Percentiles rank a stretch among this genome's conserved stretches.
phyloP scores from a whole-genome alignment of 2,888 invertebrate genomes.

The Tachystola acroxantha region DNA sequence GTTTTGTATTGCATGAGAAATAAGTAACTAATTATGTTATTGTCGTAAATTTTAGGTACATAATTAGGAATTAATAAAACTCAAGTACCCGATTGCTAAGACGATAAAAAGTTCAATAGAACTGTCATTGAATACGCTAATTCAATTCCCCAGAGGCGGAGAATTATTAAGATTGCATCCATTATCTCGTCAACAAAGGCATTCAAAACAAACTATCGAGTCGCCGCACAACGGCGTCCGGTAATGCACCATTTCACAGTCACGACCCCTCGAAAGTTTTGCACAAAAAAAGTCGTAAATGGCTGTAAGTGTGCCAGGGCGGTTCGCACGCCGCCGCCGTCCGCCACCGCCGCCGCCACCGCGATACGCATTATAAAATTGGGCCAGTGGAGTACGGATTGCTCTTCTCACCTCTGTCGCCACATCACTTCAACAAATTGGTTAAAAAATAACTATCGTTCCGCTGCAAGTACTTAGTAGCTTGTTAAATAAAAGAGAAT shows the following conservation, averaged over 20 bases:
- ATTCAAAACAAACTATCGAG: slow-evolving; percentile 49
- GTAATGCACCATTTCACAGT: slow-evolving; percentile 71
- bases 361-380: slow-evolving; percentile 55
- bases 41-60: no score
- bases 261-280: slow-evolving; percentile 63
- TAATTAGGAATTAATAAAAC: no score
- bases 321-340: slow-evolving; percentile 47
- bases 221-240: slow-evolving; percentile 28
- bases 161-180: slow-evolving; percentile 32
- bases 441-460: slow-evolving; percentile 15
- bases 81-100: no score
- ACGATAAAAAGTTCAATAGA: no score
- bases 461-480: not conserved
- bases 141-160: no score
- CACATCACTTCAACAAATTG: slow-evolving; percentile 50
- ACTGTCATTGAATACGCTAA: not conserved
- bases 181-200: slow-evolving; percentile 38
- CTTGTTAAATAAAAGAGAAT: slow-evolving; percentile 13
- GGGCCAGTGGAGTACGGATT: slow-evolving; percentile 29
- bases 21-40: no score
- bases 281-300: slow-evolving; percentile 52
- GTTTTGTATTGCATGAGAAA: no score
- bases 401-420: slow-evolving; percentile 21
- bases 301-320: slow-evolving; percentile 57
- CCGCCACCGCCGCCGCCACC: slow-evolving; percentile 12